Evolutionary conservation across 2,113 vertebrate genomes (phyloP), one percentile per base, ranked within the genome.

Genomic region (Nansenia antarctica): DNA sequence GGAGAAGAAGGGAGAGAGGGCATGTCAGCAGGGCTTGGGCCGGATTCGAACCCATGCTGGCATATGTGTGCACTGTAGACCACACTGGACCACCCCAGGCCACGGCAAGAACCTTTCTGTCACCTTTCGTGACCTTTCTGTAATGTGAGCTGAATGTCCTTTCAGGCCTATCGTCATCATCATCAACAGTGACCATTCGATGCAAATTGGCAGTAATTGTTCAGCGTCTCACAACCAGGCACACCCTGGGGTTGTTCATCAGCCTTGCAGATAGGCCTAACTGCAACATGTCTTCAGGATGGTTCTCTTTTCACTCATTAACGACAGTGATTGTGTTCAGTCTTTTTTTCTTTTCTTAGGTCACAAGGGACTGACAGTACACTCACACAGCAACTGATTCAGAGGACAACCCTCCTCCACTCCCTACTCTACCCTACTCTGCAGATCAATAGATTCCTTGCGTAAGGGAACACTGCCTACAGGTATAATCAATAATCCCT

Each of bases 391-490:
- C 55, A 58, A 31, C 27, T n/a, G n/a, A 66, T 53, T 22, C 61
- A 67, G 54, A 67, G 58, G 61, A 68, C 65, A 72, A 60, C 35
- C 27, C 37, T 35, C 37, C 11, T 35, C 37, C 11, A 65, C 60
- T 77, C 57, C 30, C 58, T 60, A 15, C 31, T 4, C 18, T 60
- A n/a, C 22, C 85, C 81, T n/a, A n/a, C n/a, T n/a, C n/a, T n/a
- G n/a, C n/a, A n/a, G 78, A 53, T 65, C n/a, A 53, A 65, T 34
- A 69, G 5, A 47, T 20, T 35, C 26, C 35, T 70, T 84, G 34
- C 29, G 32, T 67, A 77, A 80, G 63, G 45, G 62, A 61, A 9
- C 9, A 30, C 47, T 82, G 77, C 68, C 74, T 64, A 67, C 70
- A 77, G 72, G 32, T 73, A 5, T 62, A 37, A 62, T 61, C 72